These are phyloP conservation scores for Plebejus melissa DNA, from an alignment of 2,888 invertebrate species.

Conservation along the genomic window DNA sequence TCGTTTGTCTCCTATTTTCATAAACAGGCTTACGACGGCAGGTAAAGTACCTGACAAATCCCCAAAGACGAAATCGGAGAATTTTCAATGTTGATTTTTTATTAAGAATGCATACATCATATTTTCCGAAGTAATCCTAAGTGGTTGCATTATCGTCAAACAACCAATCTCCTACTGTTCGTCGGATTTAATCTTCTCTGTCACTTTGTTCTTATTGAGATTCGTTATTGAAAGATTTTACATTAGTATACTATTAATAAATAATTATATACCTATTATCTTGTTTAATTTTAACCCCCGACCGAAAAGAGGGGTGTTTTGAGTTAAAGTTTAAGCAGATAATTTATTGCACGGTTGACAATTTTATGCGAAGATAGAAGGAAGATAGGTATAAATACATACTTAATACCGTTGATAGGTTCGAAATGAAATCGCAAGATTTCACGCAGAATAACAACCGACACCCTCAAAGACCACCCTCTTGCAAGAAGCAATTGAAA, in stretches of 20 bases:
- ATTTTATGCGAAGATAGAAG: not conserved
- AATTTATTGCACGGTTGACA: not conserved
- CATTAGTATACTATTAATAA: not conserved
- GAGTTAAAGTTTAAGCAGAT: not conserved
- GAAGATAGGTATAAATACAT: no score
- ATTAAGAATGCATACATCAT: constrained; percentile 36
- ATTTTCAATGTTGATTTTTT: not conserved
- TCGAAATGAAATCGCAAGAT: not conserved
- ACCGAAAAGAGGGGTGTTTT: not conserved
- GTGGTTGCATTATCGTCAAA: constrained; percentile 36
- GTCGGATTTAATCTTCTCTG: constrained; percentile 30
- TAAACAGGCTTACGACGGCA: not conserved
- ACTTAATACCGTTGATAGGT: not conserved
- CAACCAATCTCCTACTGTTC: constrained; percentile 37
- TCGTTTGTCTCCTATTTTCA: no score
- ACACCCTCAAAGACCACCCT: not conserved
- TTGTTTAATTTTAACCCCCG: no score
- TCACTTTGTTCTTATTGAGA: constrained; percentile 16
- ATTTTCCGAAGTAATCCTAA: constrained; percentile 38
- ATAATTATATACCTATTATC: no score
- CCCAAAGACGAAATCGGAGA: not conserved
- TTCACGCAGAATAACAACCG: not conserved
- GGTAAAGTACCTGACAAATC: not conserved
- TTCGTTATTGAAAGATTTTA: not conserved
- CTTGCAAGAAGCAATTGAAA: not conserved